Percentiles rank a stretch among this genome's conserved stretches.
Evolutionary conservation across 2,888 invertebrate genomes (phyloP).

Genomic region (Agriopis leucophaearia): DNA sequence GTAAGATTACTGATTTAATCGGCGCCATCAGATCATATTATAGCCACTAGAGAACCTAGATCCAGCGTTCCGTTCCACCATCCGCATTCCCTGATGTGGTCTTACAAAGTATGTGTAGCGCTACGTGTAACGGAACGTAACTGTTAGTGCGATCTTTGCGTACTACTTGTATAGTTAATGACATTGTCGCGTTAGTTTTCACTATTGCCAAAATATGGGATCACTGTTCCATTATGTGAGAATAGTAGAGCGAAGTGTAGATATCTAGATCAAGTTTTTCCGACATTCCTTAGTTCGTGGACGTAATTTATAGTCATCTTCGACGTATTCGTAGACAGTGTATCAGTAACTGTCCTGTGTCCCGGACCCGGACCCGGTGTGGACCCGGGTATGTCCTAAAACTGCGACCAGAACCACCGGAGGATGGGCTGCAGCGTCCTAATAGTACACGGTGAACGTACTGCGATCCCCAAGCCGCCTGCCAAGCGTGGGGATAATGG

Average conservation of each 20-base stretch:
- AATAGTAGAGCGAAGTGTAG: not conserved
- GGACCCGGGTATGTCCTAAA: too few species aligned
- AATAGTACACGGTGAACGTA: too few species aligned
- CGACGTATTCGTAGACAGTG: too few species aligned
- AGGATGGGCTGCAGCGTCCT: too few species aligned
- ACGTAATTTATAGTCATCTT: not conserved
- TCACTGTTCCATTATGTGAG: slow-evolving; percentile 29
- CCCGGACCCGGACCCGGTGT: too few species aligned
- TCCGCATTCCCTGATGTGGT: slow-evolving; percentile 62
- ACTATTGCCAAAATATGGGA: slow-evolving; percentile 48
- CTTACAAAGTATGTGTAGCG: slow-evolving; percentile 37
- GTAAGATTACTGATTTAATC: slow-evolving; percentile 28
- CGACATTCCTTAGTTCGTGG: not conserved
- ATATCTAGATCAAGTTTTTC: slow-evolving; percentile 1
- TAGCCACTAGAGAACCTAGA: slow-evolving; percentile 16
- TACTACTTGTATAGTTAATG: slow-evolving; percentile 67
- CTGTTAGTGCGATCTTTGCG: slow-evolving; percentile 61
- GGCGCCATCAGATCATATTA: slow-evolving; percentile 10
- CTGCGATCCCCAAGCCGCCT: too few species aligned
- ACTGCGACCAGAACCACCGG: too few species aligned
- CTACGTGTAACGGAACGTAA: slow-evolving; percentile 67
- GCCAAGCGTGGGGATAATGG: too few species aligned
- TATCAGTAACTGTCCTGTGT: too few species aligned
- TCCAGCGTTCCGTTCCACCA: slow-evolving; percentile 51
- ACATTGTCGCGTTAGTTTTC: slow-evolving; percentile 51